Evolutionary conservation across 2,113 vertebrate species (phyloP), one percentile per base, ranked within the genome.

Genomic region (Loxodonta africana): DNA sequence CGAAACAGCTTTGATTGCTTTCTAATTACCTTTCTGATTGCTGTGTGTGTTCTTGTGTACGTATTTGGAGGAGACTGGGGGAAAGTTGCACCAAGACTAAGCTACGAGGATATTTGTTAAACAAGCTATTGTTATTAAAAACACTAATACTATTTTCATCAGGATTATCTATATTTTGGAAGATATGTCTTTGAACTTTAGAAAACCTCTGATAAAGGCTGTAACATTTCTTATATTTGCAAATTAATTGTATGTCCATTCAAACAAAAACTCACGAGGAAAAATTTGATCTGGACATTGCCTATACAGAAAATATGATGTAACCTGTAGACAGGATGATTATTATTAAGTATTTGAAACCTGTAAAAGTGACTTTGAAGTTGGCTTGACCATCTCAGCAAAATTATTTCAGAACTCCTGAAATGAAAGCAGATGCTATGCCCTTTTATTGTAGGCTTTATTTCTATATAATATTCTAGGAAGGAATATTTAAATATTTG

Each of bases 321-420:
- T 23, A 30, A 46, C 44, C 26, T 53, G 25, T 62, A 69, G 44
- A 46, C 8, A 94, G 11, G 8, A 60, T 73, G 26, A 83, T 51
- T 26, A 37, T 86, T 94, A 87, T 20, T 62, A 76, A 37, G 37
- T 41, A 65, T 81, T 63, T 60, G 17, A 73, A 94, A 90, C 30
- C 26, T 87, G 3, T 65, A 28, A 88, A 92, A 90, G 88, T 53
- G 44, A 90, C 71, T 90, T 76, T 81, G 57, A 87, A 44, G 33
- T 83, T 80, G n/a, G 15, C 25, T 37, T 95, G 65, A 81, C 1
- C 20, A 26, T 90, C 92, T 60, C 73, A 73, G 71, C 76, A 82
- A 95, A 96, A 77, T 51, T 25, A 37, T 53, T 88, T 95, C 25
- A 80, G 85, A 21, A 53, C 23, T 74, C 9, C 33, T 69, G 76